These are phyloP conservation scores for Orientallactaga sibirica DNA, from an alignment of 2,797 vertebrate species.

Conservation along the genomic window DNA sequence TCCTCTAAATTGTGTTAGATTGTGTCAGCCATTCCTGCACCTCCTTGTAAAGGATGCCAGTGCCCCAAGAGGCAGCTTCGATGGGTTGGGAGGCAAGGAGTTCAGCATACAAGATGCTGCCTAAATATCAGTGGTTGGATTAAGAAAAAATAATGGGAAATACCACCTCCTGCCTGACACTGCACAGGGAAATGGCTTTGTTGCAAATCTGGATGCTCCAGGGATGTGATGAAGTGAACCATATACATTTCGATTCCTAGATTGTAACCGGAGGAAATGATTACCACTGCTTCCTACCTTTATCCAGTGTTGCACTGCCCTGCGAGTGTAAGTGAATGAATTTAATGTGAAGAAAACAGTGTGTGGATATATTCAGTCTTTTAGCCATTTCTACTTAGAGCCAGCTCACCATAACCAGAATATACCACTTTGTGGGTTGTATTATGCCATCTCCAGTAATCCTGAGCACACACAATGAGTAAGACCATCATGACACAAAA, in stretches of 20 bases:
- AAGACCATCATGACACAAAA: constrained; percentile 41
- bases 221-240: constrained; percentile 23
- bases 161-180: not conserved
- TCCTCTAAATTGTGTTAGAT: constrained; percentile 63
- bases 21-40: constrained; percentile 62
- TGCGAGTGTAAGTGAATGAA: not conserved
- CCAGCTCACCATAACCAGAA: constrained; percentile 46
- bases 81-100: not conserved
- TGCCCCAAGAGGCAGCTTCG: not conserved
- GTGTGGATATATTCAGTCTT: constrained; percentile 34
- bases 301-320: not conserved
- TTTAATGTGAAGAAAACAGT: constrained; percentile 46
- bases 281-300: not conserved
- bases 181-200: not conserved
- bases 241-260: constrained; percentile 42
- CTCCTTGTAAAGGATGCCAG: constrained; percentile 53
- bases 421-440: constrained; percentile 25
- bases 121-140: constrained; percentile 12
- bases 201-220: not conserved
- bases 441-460: constrained; percentile 24
- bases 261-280: constrained; percentile 44
- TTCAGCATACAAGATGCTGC: constrained; percentile 2
- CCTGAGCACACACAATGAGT: constrained; percentile 24
- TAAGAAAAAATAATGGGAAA: constrained; percentile 55
- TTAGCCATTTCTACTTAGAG: constrained; percentile 38